phyloP scores from a whole-genome alignment of 2,888 invertebrate species.

The Scaeva pyrastri region DNA sequence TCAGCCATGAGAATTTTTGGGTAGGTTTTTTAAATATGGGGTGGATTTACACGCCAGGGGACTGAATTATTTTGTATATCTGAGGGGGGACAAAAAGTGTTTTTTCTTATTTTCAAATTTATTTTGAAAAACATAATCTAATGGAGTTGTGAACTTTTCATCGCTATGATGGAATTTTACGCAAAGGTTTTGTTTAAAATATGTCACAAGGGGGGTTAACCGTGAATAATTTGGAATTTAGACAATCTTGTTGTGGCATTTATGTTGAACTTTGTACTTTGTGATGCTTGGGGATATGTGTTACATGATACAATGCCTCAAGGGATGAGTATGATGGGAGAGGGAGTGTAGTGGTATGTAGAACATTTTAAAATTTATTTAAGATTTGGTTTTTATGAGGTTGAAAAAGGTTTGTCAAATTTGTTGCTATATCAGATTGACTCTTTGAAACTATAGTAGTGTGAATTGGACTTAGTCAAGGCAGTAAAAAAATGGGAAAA shows the following conservation, averaged over 20 bases:
- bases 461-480: too few species aligned
- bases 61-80: slow-evolving; percentile 6
- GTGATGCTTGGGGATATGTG: slow-evolving; percentile 3
- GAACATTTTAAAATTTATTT: slow-evolving; percentile 63
- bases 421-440: too few species aligned
- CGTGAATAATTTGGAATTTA: slow-evolving; percentile 71
- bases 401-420: neutral
- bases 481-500: too few species aligned
- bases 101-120: slow-evolving; percentile 49
- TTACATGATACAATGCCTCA: neutral
- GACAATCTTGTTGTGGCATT: slow-evolving; percentile 69
- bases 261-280: neutral
- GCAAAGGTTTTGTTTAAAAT: slow-evolving; percentile 33
- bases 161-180: slow-evolving; percentile 59
- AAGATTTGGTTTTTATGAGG: slow-evolving; percentile 33
- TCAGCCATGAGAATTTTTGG: slow-evolving; percentile 11
- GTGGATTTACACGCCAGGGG: slow-evolving; percentile 64
- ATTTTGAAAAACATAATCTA: slow-evolving; percentile 59
- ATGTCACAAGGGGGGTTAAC: slow-evolving; percentile 57
- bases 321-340: slow-evolving; percentile 18
- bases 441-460: too few species aligned
- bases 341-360: too few species aligned
- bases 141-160: slow-evolving; percentile 70
- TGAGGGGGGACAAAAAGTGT: slow-evolving; percentile 41
- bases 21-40: neutral